Evolutionary conservation across 2,797 vertebrate genomes (phyloP), one percentile per base, ranked within the genome.

Genomic region (Ptychadena robeensis): DNA sequence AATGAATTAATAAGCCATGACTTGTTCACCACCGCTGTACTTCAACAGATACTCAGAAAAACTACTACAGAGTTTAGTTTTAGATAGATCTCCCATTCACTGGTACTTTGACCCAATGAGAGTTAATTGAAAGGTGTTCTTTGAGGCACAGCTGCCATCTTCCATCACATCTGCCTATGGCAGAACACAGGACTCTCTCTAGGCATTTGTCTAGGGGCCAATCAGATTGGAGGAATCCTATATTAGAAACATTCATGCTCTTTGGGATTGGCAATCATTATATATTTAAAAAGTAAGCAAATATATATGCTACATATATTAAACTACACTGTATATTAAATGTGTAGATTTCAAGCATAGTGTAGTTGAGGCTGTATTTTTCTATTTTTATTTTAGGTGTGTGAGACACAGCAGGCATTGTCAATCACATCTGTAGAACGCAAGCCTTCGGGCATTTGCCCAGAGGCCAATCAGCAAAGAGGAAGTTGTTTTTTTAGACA

Each of bases 211-310:
- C 73, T 28, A 12, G 73, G 37, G 73, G 61, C 25, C 27, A 12
- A 76, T 40, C 63, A 37, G 63, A 65, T 40, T 44, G 30, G 18
- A 44, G 73, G 37, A 76, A 18, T 76, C 44, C 65, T 64, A 65
- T 27, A 65, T 35, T 31, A 40, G 32, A 40, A 34, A 37, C 59
- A 3, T 25, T 64, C 0, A 27, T 18, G 73, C 25, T 75, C 57
- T 30, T 59, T 53, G 8, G 6, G 44, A 18, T 6, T 53, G 18
- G 18, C 18, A n/a, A 22, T 18, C 18, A 53, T 53, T 53, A 22
- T 22, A 22, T 8, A 53, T 22, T 53, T 53, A 3, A 53, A 53
- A n/a, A n/a, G n/a, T n/a, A n/a, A n/a, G n/a, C n/a, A n/a, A n/a
- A n/a, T n/a, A n/a, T n/a, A n/a, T n/a, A n/a, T n/a, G n/a, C n/a